These are phyloP conservation scores for Plutomurus gul DNA, from an alignment of 1,140 invertebrate genomes.

Conservation along the genomic window DNA sequence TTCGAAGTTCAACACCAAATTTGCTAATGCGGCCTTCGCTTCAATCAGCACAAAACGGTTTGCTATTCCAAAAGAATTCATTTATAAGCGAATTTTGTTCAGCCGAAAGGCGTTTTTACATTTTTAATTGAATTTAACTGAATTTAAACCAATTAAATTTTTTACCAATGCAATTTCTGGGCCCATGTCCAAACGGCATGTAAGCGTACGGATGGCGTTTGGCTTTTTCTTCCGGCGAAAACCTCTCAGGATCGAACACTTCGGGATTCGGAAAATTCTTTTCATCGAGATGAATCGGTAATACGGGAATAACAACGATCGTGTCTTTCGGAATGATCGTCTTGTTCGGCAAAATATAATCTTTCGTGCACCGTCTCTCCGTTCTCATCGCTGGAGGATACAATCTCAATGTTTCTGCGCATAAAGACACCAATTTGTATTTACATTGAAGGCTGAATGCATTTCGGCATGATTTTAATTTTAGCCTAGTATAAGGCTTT, in stretches of 20 bases:
- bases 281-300: constrained; percentile 60
- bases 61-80: too few relatives aligned
- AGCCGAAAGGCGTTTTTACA: too few relatives aligned
- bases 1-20: neutral
- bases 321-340: constrained; percentile 60
- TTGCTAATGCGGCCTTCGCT: constrained; percentile 5
- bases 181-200: constrained; percentile 64
- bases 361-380: constrained; percentile 58
- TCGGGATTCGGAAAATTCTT: constrained; percentile 60
- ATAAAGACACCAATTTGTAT: constrained; percentile 55
- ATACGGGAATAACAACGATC: constrained; percentile 60
- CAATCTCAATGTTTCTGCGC: constrained; percentile 61
- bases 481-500: constrained; percentile 8
- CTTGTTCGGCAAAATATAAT: constrained; percentile 61
- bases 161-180: constrained; percentile 64
- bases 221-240: constrained; percentile 58
- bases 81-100: too few relatives aligned
- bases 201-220: constrained; percentile 58
- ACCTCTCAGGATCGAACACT: constrained; percentile 66
- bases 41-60: constrained; percentile 29
- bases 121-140: too few relatives aligned
- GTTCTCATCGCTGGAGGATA: constrained; percentile 61
- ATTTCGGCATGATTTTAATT: constrained; percentile 36
- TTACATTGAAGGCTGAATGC: constrained; percentile 20
- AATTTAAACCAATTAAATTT: too few relatives aligned